phyloP scores from a whole-genome alignment of 2,113 vertebrate species.

The Dromaius novaehollandiae region DNA sequence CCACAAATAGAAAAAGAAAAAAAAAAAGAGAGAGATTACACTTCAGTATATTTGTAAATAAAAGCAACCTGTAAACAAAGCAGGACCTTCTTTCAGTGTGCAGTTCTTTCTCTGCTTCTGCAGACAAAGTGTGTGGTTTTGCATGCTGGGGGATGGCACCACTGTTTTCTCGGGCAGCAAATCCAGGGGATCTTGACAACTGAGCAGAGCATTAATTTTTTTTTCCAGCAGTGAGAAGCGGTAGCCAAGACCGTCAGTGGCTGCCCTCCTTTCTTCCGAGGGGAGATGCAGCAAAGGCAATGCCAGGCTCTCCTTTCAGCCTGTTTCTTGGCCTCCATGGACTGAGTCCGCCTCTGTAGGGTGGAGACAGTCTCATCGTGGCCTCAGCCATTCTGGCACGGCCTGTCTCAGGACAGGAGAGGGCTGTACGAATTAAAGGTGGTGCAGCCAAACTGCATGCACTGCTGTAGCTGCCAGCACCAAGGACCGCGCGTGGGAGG shows the following conservation, averaged over 20 bases:
- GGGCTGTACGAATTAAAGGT: background rate
- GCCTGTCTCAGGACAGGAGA: background rate
- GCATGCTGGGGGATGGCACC: background rate
- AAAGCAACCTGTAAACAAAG: constrained; percentile 79
- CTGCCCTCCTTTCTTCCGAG: background rate
- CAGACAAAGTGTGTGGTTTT: background rate
- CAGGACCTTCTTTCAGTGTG: constrained; percentile 9
- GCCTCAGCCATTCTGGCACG: background rate
- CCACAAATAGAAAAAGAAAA: constrained; percentile 54
- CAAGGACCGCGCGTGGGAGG: background rate
- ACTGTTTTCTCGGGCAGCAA: accelerated
- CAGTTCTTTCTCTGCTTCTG: constrained; percentile 25
- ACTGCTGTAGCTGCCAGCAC: background rate
- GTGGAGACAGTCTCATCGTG: accelerated
- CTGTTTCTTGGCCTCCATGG: background rate
- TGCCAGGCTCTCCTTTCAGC: background rate
- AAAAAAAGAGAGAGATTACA: constrained; percentile 71
- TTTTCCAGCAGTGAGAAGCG: accelerated
- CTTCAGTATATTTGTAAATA: constrained; percentile 85
- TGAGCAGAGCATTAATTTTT: accelerated
- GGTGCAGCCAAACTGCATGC: background rate
- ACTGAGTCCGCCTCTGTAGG: background rate
- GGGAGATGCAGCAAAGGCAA: background rate
- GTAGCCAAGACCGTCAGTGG: background rate
- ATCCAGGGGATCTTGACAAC: accelerated